Evolutionary conservation across 1,140 invertebrate species (phyloP).

Genomic region (Caenorhabditis tropicalis): DNA sequence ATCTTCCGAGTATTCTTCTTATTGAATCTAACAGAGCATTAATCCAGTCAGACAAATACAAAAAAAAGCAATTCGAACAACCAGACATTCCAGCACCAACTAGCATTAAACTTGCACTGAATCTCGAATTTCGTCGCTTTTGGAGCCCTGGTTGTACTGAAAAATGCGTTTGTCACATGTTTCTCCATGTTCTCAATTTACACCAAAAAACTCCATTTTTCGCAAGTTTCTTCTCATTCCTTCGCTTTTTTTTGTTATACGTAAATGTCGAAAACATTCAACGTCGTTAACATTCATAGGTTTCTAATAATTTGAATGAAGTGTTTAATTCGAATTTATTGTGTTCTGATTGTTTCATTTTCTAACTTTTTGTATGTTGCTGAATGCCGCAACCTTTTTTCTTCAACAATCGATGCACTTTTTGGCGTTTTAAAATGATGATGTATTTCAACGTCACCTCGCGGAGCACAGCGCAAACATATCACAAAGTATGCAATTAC

Average conservation of each 20-base stretch:
- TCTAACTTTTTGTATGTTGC: no score
- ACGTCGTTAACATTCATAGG: not conserved
- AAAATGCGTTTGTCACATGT: constrained; percentile 14
- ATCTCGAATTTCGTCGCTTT: not conserved
- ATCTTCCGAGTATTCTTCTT: not conserved
- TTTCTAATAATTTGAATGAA: not conserved
- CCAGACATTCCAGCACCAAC: not conserved
- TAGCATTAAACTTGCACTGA: not conserved
- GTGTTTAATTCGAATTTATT: no score
- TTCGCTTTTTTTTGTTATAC: not conserved
- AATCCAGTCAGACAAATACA: not conserved
- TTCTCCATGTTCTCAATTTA: constrained; percentile 16
- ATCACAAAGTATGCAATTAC: constrained; percentile 32
- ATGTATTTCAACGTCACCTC: constrained; percentile 6
- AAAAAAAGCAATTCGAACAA: not conserved
- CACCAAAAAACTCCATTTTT: constrained; percentile 14
- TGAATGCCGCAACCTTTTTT: no score
- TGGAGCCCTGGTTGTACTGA: not conserved
- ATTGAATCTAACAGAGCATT: not conserved
- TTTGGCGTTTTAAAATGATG: not conserved
- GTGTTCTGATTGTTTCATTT: no score
- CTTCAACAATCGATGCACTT: constrained; percentile 14
- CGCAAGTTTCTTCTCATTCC: not conserved
- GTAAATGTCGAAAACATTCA: constrained; percentile 22
- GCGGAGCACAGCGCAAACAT: constrained; percentile 16